Evolutionary conservation across 1,140 invertebrate genomes (phyloP), one percentile per base, ranked within the genome.

Genomic region (Pentalonia nigronervosa): DNA sequence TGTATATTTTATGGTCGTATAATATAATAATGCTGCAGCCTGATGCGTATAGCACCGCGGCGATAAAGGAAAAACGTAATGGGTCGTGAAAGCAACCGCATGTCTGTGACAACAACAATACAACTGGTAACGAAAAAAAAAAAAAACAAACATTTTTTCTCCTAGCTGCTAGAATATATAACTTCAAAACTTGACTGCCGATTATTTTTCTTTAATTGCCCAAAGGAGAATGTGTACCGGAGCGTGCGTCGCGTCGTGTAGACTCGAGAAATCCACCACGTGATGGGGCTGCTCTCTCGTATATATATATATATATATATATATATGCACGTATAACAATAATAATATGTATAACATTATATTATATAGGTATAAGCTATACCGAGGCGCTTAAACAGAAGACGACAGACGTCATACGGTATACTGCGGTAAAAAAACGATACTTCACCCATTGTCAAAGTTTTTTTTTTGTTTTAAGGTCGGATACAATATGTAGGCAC

Each of bases 181-280:
- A 90, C 53, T 90, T 45, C 36, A 41, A 90, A 90, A 90, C 89
- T 90, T 34, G 60, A 81, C 60, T 91, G 41, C 14, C 67, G 90
- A 91, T 91, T 91, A 91, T 92, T 92, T 92, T 48, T 92, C 67
- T 92, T 92, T 92, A 92, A 92, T 92, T 83, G 90, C 90, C 90
- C 90, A 36, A 83, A 92, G 45, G 30, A 48, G 7, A 83, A 81
- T 20, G 90, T 92, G 45, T 41, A 83, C 36, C 67, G 76, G 41
- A 25, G 90, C 90, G 90, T 92, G 60, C 60, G 60, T n/a, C 30
- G 30, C 30, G 60, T 41, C 41, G 25, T 8, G 90, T 89, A 90
- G 36, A 67, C 30, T 30, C 30, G 11, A 45, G 45, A 45, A 90
- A 45, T 21, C n/a, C 76, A 50, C 67, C 90, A 92, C 67, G 47